Evolutionary conservation across 2,888 invertebrate genomes (phyloP), one percentile per base, ranked within the genome.

Genomic region (Caenorhabditis imperialis): DNA sequence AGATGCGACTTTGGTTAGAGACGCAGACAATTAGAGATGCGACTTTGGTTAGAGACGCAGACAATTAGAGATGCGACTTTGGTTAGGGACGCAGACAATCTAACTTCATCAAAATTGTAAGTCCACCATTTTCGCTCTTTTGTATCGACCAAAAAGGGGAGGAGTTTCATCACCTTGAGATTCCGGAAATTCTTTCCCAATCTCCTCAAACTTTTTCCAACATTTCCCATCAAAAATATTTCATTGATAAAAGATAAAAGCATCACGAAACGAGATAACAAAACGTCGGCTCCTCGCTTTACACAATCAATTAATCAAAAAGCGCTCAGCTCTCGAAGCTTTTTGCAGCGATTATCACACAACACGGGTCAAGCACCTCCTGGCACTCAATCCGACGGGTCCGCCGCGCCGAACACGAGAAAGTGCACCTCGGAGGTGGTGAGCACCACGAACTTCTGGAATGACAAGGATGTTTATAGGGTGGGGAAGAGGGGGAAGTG

Each of bases 381-480:
- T 71, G 65, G 65, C 65, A 65, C 10, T 40, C 27, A 47, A 33
- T 54, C 44, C 20, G 12, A 25, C 12, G 40, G 45, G 37, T 62
- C 51, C 50, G 60, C 61, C 42, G 51, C 47, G 57, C 58, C 69
- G 51, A 78, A 75, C 37, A 75, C 69, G 30, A 73, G 53, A 33
- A 78, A 75, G 23, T 72, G 61, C 3, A 75, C 48, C 35, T 61
- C 44, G 7, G 58, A 44, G 60, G 44, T 30, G 14, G 78, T 78
- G 42, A 65, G 75, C 44, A 78, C 63, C 38, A 72, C 72, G 57
- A 78, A 75, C 45, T 75, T 78, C 75, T 78, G 55, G 42, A 70
- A 38, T 25, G 18, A 30, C 3, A 44, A 14, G 1, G 35, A 22
- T n/a, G 16, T 27, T 44, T 42, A 16, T 14, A 25, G 25, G 25